These are phyloP conservation scores for Falco biarmicus DNA, from an alignment of 2,797 vertebrate species.

Conservation along the genomic window DNA sequence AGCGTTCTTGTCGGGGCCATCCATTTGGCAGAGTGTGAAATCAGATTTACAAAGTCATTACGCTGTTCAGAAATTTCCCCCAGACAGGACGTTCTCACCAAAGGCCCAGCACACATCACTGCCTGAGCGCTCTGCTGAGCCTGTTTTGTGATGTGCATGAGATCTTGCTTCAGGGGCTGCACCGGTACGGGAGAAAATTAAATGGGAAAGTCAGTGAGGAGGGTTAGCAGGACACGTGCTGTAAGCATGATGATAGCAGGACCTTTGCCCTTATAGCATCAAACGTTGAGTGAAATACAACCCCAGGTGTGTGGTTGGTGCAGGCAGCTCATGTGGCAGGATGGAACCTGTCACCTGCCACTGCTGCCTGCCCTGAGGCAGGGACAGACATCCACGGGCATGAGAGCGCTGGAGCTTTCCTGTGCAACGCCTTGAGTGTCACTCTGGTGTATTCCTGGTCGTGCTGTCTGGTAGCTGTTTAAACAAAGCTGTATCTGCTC, in stretches of 20 bases:
- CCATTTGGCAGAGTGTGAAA: background rate
- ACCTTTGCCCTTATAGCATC: background rate
- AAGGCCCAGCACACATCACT: background rate
- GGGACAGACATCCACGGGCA: background rate
- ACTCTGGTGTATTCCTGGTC: background rate
- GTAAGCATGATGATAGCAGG: background rate
- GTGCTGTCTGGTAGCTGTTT: background rate
- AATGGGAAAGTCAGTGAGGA: background rate
- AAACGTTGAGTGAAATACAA: rapidly evolving
- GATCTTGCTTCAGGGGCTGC: background rate
- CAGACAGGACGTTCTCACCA: background rate
- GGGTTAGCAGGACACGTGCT: background rate
- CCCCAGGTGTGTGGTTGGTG: background rate
- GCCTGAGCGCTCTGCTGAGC: background rate
- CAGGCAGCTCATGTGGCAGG: background rate
- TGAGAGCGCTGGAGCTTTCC: background rate
- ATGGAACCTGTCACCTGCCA: background rate
- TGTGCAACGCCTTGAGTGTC: background rate
- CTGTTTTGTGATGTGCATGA: background rate
- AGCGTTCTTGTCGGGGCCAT: background rate
- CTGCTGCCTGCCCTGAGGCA: background rate
- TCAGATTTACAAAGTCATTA: background rate
- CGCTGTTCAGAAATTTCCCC: background rate
- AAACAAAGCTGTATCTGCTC: background rate
- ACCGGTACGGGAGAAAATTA: background rate